These are phyloP conservation scores for Nomia melanderi DNA, from an alignment of 1,140 invertebrate species.

Conservation along the genomic window DNA sequence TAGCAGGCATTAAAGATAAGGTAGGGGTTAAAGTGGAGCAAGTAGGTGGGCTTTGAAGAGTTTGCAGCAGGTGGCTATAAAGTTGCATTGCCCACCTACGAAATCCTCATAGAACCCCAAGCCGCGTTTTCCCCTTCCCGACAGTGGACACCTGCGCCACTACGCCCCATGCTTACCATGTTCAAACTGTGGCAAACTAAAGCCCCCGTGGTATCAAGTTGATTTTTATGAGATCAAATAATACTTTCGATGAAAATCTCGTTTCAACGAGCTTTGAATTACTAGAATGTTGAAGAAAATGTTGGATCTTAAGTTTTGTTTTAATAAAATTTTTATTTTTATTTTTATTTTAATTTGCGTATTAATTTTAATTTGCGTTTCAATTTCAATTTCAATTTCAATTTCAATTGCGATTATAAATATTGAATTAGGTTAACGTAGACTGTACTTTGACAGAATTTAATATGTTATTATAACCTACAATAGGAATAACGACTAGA, in stretches of 20 bases:
- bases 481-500: too few species aligned
- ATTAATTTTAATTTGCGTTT: too few species aligned
- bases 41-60: background rate
- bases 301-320: too few species aligned
- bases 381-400: too few species aligned
- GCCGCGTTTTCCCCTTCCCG: background rate
- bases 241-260: background rate
- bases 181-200: background rate
- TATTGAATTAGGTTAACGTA: too few species aligned
- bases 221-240: background rate
- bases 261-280: background rate
- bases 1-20: background rate
- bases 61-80: conserved; percentile 28
- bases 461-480: too few species aligned
- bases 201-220: background rate
- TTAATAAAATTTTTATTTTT: too few species aligned
- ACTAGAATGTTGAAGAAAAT: background rate
- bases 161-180: too few species aligned
- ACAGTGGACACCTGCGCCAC: conserved; percentile 22
- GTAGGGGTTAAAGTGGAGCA: background rate
- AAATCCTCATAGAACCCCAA: conserved; percentile 20
- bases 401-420: too few species aligned
- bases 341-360: too few species aligned
- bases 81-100: conserved; percentile 17
- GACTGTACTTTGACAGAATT: too few species aligned